Conservation (phyloP, 1,140 invertebrate genomes). For the Diploscapter pachys region DNA sequence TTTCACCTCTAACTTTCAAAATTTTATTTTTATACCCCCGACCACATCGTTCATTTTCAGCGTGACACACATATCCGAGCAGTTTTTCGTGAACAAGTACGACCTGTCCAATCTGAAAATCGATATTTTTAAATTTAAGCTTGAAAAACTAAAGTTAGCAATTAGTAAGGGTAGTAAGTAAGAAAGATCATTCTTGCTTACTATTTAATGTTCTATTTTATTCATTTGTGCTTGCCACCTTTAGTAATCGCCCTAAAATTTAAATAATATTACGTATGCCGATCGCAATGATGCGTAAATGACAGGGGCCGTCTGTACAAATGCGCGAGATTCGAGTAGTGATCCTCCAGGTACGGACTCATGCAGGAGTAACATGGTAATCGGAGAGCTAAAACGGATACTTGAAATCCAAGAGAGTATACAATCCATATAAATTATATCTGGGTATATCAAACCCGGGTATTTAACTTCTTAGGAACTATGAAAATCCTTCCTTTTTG, state of each 20-base stretch:
- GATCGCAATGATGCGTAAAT: slow-evolving; percentile 55
- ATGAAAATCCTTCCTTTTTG: no score
- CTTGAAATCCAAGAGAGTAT: no score
- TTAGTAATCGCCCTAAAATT: background rate
- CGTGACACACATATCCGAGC: slow-evolving; percentile 56
- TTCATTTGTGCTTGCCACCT: background rate
- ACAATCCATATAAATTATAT: no score
- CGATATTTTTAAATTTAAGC: slow-evolving; percentile 2
- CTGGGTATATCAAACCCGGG: no score
- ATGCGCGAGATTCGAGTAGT: slow-evolving; percentile 54
- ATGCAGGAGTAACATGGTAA: slow-evolving; percentile 56
- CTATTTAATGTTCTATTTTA: background rate
- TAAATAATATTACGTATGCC: slow-evolving; percentile 31
- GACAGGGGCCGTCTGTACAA: slow-evolving; percentile 51
- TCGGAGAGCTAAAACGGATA: slow-evolving; percentile 51
- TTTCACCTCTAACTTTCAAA: background rate
- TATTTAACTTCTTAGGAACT: no score
- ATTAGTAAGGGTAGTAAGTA: background rate
- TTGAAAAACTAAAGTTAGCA: background rate
- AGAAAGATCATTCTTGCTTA: background rate
- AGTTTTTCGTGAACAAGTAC: slow-evolving; percentile 51
- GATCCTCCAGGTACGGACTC: slow-evolving; percentile 57
- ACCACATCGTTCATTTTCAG: slow-evolving; percentile 57
- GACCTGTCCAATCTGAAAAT: slow-evolving; percentile 46
- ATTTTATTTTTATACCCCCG: slow-evolving; percentile 44